Conservation (phyloP, 2,888 invertebrate genomes). For the Euzophera pinguis region DNA sequence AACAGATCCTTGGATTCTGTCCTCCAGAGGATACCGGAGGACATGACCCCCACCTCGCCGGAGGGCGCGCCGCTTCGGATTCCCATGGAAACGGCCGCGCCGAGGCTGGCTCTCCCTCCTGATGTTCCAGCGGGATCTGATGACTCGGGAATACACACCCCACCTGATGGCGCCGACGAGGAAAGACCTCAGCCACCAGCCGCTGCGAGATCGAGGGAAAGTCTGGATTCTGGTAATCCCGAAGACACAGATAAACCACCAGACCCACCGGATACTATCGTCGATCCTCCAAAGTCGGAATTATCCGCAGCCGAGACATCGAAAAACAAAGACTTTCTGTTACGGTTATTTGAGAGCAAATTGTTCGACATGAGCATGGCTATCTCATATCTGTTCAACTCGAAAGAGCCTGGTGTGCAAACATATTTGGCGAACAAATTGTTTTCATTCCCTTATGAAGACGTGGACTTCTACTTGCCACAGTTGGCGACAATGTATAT, state of each 20-base stretch:
- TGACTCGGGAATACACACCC: slow-evolving; percentile 85
- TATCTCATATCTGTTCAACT: slow-evolving; percentile 97
- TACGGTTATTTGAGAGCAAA: slow-evolving; percentile 97
- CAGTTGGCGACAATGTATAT: slow-evolving; percentile 99
- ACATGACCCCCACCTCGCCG: slow-evolving; percentile 80
- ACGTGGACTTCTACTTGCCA: slow-evolving; percentile 98
- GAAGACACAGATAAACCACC: slow-evolving; percentile 79
- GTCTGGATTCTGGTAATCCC: slow-evolving; percentile 85
- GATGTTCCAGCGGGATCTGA: slow-evolving; percentile 84
- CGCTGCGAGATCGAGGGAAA: slow-evolving; percentile 84
- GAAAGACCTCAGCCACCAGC: slow-evolving; percentile 72
- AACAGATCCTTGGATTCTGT: slow-evolving; percentile 95
- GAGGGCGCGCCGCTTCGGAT: slow-evolving; percentile 64
- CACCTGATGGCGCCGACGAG: slow-evolving; percentile 68
- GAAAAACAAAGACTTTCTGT: slow-evolving; percentile 83
- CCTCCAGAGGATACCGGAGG: slow-evolving; percentile 93
- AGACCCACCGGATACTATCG: slow-evolving; percentile 58
- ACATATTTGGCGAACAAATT: slow-evolving; percentile 98
- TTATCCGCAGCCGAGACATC: slow-evolving; percentile 56
- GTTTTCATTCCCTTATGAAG: slow-evolving; percentile 94
- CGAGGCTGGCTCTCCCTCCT: slow-evolving; percentile 77
- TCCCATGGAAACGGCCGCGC: slow-evolving; percentile 66
- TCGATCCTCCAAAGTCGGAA: slow-evolving; percentile 53
- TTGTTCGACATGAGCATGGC: slow-evolving; percentile 98
- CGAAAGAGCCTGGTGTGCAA: slow-evolving; percentile 98